These are phyloP conservation scores for Sycophaga agraensis DNA, from an alignment of 1,140 invertebrate genomes.

Conservation along the genomic window DNA sequence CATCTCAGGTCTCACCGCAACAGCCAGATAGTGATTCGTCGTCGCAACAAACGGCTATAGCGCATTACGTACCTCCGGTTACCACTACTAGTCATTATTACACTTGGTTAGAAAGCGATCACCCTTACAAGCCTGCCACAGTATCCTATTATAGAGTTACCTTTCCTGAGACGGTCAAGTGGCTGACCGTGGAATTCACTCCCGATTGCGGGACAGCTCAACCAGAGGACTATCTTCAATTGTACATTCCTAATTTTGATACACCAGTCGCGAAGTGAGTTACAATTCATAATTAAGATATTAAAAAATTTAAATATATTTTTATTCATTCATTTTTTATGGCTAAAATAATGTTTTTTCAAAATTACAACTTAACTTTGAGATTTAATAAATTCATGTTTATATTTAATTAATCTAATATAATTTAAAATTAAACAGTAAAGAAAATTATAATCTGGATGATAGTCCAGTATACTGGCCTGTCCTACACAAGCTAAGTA, in stretches of 20 bases:
- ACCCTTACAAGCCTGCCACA: slow-evolving; percentile 91
- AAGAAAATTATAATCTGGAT: slow-evolving; percentile 36
- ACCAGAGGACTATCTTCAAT: slow-evolving; percentile 86
- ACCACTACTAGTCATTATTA: slow-evolving; percentile 81
- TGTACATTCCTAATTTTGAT: slow-evolving; percentile 72
- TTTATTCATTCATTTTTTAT: neutral
- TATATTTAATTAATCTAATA: no score
- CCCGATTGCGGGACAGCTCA: slow-evolving; percentile 89
- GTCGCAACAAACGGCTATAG: neutral
- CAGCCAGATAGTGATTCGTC: slow-evolving; percentile 20
- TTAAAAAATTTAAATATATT: no score
- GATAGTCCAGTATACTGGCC: slow-evolving; percentile 64
- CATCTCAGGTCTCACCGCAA: slow-evolving; percentile 47
- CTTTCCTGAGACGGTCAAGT: slow-evolving; percentile 86
- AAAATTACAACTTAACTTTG: neutral
- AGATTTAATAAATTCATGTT: neutral
- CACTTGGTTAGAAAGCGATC: slow-evolving; percentile 92
- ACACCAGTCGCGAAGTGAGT: slow-evolving; percentile 38
- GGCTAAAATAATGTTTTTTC: no score
- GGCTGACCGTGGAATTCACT: slow-evolving; percentile 93
- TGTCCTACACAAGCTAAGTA: slow-evolving; percentile 71
- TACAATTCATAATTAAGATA: no score
- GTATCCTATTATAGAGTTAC: slow-evolving; percentile 87
- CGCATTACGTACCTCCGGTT: slow-evolving; percentile 34
- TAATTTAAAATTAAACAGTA: no score